These are phyloP conservation scores for Aurelia coerulea DNA, from an alignment of 30 jellyfish, hydroid and myxozoan species.

Conservation along the genomic window DNA sequence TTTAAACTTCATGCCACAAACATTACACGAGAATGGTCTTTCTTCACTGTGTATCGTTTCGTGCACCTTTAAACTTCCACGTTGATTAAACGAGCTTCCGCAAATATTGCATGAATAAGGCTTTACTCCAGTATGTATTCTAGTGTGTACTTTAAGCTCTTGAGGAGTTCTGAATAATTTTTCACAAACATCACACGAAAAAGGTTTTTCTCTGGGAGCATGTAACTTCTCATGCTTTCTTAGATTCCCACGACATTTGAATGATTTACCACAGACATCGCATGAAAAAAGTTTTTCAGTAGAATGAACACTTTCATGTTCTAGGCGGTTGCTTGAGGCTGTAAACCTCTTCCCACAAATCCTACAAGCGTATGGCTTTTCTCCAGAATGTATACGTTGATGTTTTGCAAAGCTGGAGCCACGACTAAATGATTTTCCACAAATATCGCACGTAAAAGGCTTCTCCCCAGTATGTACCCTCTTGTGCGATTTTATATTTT, in stretches of 20 bases:
- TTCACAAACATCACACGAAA: no score
- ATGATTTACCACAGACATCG: slow-evolving; percentile 6
- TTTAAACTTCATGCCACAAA: no score
- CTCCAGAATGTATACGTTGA: slow-evolving; percentile 30
- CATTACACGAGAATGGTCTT: no score
- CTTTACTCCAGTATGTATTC: no score
- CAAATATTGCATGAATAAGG: no score
- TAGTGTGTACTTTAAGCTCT: no score
- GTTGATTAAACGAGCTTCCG: no score
- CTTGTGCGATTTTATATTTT: slow-evolving; percentile 21
- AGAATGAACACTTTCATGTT: no score
- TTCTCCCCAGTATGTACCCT: slow-evolving; percentile 47
- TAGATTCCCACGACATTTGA: not conserved
- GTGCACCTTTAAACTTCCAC: no score
- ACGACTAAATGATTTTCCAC: slow-evolving; percentile 41
- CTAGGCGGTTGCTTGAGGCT: slow-evolving; percentile 2
- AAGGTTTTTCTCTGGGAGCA: no score
- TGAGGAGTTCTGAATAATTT: no score
- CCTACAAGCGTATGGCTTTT: slow-evolving; percentile 47
- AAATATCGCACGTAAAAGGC: slow-evolving; percentile 17
- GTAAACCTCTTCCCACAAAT: slow-evolving; percentile 37
- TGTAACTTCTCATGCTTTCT: not conserved
- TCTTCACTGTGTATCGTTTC: no score
- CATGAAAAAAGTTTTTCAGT: not conserved
- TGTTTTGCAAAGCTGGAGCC: slow-evolving; percentile 31